Conservation (phyloP, 2,797 vertebrate genomes). For the Octomys mimax region DNA sequence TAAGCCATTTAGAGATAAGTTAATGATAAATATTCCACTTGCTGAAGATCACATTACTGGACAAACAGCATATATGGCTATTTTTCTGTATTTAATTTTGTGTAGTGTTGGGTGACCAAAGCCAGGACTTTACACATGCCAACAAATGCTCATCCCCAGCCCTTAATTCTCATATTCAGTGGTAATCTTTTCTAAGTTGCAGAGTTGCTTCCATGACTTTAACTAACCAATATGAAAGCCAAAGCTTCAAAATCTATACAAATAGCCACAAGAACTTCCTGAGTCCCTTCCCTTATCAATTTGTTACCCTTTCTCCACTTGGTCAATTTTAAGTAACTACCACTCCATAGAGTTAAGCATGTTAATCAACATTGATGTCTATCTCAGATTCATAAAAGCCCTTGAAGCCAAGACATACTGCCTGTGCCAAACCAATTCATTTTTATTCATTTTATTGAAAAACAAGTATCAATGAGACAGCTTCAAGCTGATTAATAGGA, state of each 20-base stretch:
- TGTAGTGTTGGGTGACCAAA: background rate
- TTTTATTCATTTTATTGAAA: too few relatives aligned
- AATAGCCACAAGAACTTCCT: conserved; percentile 57
- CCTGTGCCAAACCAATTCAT: conserved; percentile 75
- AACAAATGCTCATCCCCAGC: background rate
- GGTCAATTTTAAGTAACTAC: conserved; percentile 45
- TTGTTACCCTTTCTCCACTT: conserved; percentile 63
- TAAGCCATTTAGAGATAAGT: background rate
- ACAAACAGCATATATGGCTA: background rate
- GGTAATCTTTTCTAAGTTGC: conserved; percentile 26
- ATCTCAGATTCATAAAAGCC: conserved; percentile 49
- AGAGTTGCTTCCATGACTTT: conserved; percentile 26
- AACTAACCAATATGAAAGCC: conserved; percentile 48
- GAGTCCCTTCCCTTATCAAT: conserved; percentile 64
- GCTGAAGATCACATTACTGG: conserved; percentile 44
- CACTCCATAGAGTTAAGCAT: conserved; percentile 67
- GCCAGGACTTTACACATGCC: background rate
- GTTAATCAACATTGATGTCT: conserved; percentile 68
- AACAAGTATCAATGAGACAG: too few relatives aligned
- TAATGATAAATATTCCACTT: conserved; percentile 39
- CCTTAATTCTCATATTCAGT: background rate
- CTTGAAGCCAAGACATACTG: conserved; percentile 70
- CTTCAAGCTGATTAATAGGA: too few relatives aligned
- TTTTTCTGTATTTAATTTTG: background rate
- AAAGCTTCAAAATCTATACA: conserved; percentile 6